phyloP scores from a whole-genome alignment of 1,140 invertebrate genomes.

The Episyrphus balteatus region DNA sequence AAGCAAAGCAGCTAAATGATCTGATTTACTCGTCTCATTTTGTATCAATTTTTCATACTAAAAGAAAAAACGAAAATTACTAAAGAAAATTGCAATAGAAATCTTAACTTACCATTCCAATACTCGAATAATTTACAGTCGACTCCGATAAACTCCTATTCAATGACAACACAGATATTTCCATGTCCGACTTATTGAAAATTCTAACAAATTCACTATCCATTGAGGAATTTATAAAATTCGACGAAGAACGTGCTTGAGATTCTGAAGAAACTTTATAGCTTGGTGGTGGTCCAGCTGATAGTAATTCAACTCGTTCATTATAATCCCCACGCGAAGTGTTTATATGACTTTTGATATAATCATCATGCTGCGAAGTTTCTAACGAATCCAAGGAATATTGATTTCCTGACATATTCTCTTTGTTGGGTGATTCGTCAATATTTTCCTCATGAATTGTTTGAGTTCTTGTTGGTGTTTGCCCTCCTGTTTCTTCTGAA shows the following conservation, averaged over 20 bases:
- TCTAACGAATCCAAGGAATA: neutral
- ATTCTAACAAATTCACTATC: slow-evolving; percentile 9
- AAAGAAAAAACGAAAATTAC: neutral
- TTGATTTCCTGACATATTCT: neutral
- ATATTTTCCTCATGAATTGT: neutral
- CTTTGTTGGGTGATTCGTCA: neutral
- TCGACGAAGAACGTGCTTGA: neutral
- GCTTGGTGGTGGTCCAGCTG: neutral
- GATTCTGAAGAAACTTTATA: neutral
- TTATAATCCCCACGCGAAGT: slow-evolving; percentile 5
- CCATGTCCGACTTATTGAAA: slow-evolving; percentile 8
- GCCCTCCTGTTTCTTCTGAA: too few relatives aligned
- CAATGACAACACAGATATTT: neutral
- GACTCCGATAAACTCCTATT: slow-evolving; percentile 7
- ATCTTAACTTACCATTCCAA: slow-evolving; percentile 11
- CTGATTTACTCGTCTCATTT: slow-evolving; percentile 10
- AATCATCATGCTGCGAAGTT: neutral
- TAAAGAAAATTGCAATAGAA: slow-evolving; percentile 1
- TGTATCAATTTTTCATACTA: slow-evolving; percentile 10
- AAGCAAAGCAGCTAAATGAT: slow-evolving; percentile 11
- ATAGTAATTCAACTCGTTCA: neutral
- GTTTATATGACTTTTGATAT: slow-evolving; percentile 6
- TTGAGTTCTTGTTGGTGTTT: too few relatives aligned
- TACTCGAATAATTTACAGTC: slow-evolving; percentile 11
- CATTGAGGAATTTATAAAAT: slow-evolving; percentile 1